Evolutionary conservation across 2,888 invertebrate genomes (phyloP), one percentile per base, ranked within the genome.

Genomic region (Ceratothoa steindachneri): DNA sequence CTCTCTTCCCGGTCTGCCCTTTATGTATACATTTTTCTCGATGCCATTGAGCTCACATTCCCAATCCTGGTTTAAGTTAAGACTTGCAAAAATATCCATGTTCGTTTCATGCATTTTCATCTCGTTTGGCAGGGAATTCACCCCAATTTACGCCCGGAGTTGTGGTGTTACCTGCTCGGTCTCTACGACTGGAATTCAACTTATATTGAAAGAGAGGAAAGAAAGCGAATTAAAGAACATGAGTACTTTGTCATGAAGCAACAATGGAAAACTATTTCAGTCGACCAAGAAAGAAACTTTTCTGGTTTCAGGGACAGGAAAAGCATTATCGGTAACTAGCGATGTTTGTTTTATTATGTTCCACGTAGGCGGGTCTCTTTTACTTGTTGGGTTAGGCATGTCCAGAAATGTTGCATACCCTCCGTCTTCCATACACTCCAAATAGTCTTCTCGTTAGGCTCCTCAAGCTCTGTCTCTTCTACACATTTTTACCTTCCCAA

Each of bases 231-330:
- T 80, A 92, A 91, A 84, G 89, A 89, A 76, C 90, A 92, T 79
- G 94, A 95, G 83, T 98, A 98, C 85, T 94, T 91, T 84, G 89
- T 89, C 66, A 97, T 99, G 96, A 99, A 98, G 84, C 87, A 93
- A 24, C 98, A 99, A 84, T 99, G 99, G 99, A 89, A 91, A 80
- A 91, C 93, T 0, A 93, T 99, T 86, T 90, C 91, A 0, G 88
- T 89, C 19, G 89, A 89, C 0, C 99, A 99, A 84, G 96, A 97
- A 83, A 88, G 31, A 5, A 67, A 75, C 24, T 80, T 77, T 41
- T 68, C 64, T 51, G 80, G 74, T 24, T 74, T 77, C 66, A 77
- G 73, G 29, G 80, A 80, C 24, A 70, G 80, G n/a, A 67, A 71
- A 28, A 76, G 74, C 19, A 72, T 79, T 51, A 77, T 79, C 22